These are phyloP conservation scores for Panagrolaimus sp. DNA, from an alignment of 1,140 invertebrate species.

Conservation along the genomic window DNA sequence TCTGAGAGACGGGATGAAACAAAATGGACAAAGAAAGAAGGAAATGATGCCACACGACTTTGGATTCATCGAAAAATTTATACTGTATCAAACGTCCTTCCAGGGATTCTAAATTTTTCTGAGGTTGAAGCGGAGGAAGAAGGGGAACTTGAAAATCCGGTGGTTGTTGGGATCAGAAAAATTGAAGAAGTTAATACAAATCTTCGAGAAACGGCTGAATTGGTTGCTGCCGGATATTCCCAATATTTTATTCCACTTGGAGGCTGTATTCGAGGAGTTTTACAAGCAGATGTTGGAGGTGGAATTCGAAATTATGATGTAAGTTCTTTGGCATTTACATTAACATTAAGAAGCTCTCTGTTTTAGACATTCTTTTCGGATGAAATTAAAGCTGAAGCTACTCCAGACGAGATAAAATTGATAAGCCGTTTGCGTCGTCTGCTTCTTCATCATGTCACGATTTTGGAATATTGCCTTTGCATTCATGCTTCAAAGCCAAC, in stretches of 20 bases:
- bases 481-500: conserved; percentile 25
- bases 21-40: conserved; percentile 69
- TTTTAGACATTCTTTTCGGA: conserved; percentile 42
- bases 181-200: conserved; percentile 78
- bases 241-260: conserved; percentile 35
- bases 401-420: conserved; percentile 23
- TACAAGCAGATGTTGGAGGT: conserved; percentile 40
- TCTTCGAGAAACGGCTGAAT: conserved; percentile 60
- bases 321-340: conserved; percentile 4
- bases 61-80: conserved; percentile 84
- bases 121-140: conserved; percentile 35
- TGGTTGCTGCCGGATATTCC: conserved; percentile 29
- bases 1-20: conserved; percentile 76
- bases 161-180: conserved; percentile 78
- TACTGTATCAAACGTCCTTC: conserved; percentile 72
- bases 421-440: conserved; percentile 24
- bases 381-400: conserved; percentile 26
- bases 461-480: conserved; percentile 38
- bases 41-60: conserved; percentile 77
- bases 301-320: conserved; percentile 41
- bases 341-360: not conserved
- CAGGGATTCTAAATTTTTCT: conserved; percentile 72
- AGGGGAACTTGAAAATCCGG: conserved; percentile 65
- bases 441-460: conserved; percentile 30
- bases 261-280: conserved; percentile 32